These are phyloP conservation scores for Clarias laeviceps DNA, from an alignment of 2,797 vertebrate species.

Conservation along the genomic window DNA sequence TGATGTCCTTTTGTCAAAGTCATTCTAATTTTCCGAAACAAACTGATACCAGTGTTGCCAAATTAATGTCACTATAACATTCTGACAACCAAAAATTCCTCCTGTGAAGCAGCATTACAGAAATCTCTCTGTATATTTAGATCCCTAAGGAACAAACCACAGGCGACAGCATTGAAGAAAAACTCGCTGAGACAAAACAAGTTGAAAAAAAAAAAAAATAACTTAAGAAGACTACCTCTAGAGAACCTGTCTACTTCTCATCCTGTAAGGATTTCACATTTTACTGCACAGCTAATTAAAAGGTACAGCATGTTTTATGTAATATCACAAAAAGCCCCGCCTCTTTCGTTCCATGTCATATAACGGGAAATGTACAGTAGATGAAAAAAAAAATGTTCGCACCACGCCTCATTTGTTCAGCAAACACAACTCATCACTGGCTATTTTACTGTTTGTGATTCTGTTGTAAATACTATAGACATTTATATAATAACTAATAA, in stretches of 20 bases:
- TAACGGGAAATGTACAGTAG: background rate
- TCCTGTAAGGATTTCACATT: background rate
- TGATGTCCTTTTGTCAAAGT: too few relatives aligned
- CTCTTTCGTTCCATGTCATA: background rate
- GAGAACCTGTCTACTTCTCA: background rate
- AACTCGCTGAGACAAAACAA: background rate
- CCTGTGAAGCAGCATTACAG: background rate
- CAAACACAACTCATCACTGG: background rate
- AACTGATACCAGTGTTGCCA: too few relatives aligned
- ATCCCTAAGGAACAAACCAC: background rate
- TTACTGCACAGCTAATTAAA: background rate
- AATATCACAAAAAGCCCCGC: background rate
- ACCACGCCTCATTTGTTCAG: background rate
- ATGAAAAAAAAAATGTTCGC: background rate
- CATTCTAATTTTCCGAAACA: too few relatives aligned
- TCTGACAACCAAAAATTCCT: too few relatives aligned
- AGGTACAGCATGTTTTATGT: background rate
- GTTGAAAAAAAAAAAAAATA: background rate
- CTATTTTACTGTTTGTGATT: background rate
- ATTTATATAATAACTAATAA: conserved; percentile 2
- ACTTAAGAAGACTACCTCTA: background rate
- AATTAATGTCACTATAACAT: too few relatives aligned
- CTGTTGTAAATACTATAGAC: background rate
- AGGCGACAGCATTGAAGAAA: background rate
- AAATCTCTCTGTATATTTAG: background rate